These are phyloP conservation scores for Drosophila neocordata DNA, from an alignment of 1,140 invertebrate species.

Conservation along the genomic window DNA sequence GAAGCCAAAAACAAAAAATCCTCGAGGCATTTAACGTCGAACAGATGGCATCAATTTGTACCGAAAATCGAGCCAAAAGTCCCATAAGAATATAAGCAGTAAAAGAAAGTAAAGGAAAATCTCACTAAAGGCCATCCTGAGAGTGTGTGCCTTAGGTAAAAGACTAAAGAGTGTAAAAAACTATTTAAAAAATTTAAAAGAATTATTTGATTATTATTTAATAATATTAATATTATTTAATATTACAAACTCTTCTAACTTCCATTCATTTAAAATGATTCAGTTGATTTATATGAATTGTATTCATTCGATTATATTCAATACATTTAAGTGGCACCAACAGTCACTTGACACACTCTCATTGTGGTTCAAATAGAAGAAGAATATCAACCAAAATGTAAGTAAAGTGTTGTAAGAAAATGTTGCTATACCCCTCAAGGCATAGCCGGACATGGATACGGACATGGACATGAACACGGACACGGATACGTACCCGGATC, in stretches of 20 bases:
- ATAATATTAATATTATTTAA: no score
- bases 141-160: neutral
- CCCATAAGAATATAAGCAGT: neutral
- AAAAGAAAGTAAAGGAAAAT: neutral
- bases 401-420: conserved; percentile 48
- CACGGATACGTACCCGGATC: conserved; percentile 19
- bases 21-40: conserved; percentile 63
- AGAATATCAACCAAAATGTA: conserved; percentile 42
- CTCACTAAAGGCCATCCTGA: neutral
- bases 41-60: conserved; percentile 76
- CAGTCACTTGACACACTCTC: conserved; percentile 60
- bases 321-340: conserved; percentile 49
- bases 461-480: conserved; percentile 25
- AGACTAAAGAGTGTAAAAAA: neutral
- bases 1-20: conserved; percentile 9
- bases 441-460: conserved; percentile 7
- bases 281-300: no score
- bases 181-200: no score
- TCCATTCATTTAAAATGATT: no score
- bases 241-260: no score
- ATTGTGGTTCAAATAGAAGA: conserved; percentile 32
- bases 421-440: conserved; percentile 17
- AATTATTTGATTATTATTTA: no score
- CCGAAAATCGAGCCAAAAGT: conserved; percentile 41
- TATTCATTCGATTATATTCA: neutral